Conservation (phyloP, 2,888 invertebrate species). For the Geotrupes spiniger region DNA sequence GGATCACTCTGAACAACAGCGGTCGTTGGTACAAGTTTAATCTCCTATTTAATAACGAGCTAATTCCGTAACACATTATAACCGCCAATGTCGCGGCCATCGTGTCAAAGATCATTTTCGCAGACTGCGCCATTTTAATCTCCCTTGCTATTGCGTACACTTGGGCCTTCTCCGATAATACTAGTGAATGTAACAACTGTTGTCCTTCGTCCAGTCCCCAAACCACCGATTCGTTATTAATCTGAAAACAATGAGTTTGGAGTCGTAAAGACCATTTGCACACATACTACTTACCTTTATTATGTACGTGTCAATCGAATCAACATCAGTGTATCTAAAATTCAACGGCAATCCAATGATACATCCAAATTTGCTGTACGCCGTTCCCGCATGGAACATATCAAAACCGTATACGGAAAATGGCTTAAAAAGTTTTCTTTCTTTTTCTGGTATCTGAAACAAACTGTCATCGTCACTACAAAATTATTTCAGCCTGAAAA, state of each 20-base stretch:
- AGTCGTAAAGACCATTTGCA: too few relatives aligned
- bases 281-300: slow-evolving; percentile 58
- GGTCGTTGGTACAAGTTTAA: slow-evolving; percentile 59
- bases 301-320: slow-evolving; percentile 57
- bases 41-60: slow-evolving; percentile 54
- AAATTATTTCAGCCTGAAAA: too few relatives aligned
- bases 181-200: slow-evolving; percentile 62
- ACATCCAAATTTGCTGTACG: slow-evolving; percentile 56
- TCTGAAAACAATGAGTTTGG: slow-evolving; percentile 54
- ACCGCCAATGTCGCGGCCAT: slow-evolving; percentile 53
- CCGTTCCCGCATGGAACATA: slow-evolving; percentile 64
- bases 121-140: slow-evolving; percentile 61
- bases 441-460: slow-evolving; percentile 49
- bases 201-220: slow-evolving; percentile 64
- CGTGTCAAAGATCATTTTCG: slow-evolving; percentile 59
- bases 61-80: slow-evolving; percentile 54
- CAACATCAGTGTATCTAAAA: slow-evolving; percentile 59
- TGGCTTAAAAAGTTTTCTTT: slow-evolving; percentile 57
- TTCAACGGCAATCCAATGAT: slow-evolving; percentile 72
- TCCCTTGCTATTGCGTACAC: slow-evolving; percentile 78
- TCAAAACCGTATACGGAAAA: slow-evolving; percentile 75
- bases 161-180: slow-evolving; percentile 76
- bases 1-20: slow-evolving; percentile 45
- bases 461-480: slow-evolving; percentile 5
- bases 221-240: slow-evolving; percentile 61